Percentiles rank a stretch among this genome's conserved stretches.
Evolutionary conservation across 1,140 invertebrate species (phyloP).

Genomic region (Aradophagus sp.): DNA sequence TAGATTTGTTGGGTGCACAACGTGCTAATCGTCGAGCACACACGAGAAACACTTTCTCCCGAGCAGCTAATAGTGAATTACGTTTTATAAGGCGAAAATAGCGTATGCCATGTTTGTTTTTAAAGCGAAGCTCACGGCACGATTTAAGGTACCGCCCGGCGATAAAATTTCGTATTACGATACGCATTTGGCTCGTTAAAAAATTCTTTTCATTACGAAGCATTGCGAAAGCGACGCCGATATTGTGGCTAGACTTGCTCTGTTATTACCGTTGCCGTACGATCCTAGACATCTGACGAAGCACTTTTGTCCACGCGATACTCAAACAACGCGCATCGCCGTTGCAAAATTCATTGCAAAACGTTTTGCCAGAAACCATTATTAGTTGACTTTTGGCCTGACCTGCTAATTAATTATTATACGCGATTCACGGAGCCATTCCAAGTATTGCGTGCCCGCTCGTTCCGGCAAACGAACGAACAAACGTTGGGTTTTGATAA

Average conservation of each 20-base stretch:
- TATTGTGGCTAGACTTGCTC: not conserved
- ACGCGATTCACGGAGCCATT: too few species aligned
- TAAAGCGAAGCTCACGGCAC: slow-evolving; percentile 2
- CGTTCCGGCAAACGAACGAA: too few species aligned
- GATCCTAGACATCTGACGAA: slow-evolving; percentile 13
- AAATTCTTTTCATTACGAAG: slow-evolving; percentile 3
- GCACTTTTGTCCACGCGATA: slow-evolving; percentile 7
- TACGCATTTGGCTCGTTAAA: slow-evolving; percentile 3
- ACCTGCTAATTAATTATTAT: too few species aligned
- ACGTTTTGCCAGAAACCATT: too few species aligned
- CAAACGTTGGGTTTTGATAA: too few species aligned
- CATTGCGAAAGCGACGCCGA: slow-evolving; percentile 17
- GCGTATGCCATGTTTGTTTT: slow-evolving; percentile 9
- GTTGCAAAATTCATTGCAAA: slow-evolving; percentile 9
- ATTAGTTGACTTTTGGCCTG: too few species aligned
- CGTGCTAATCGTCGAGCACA: slow-evolving; percentile 22
- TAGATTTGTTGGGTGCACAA: slow-evolving; percentile 16
- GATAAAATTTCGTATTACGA: slow-evolving; percentile 15
- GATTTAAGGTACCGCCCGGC: slow-evolving; percentile 10
- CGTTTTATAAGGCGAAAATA: slow-evolving; percentile 7
- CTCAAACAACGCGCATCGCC: slow-evolving; percentile 1
- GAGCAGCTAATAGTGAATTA: slow-evolving; percentile 11
- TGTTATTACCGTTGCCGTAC: slow-evolving; percentile 2
- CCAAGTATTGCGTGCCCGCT: too few species aligned
- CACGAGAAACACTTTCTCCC: slow-evolving; percentile 22